A percentile compares a stretch with the other conserved stretches of the same genome.
phyloP scores from a whole-genome alignment of 2,797 vertebrate species.

The Peromyscus aztecus region DNA sequence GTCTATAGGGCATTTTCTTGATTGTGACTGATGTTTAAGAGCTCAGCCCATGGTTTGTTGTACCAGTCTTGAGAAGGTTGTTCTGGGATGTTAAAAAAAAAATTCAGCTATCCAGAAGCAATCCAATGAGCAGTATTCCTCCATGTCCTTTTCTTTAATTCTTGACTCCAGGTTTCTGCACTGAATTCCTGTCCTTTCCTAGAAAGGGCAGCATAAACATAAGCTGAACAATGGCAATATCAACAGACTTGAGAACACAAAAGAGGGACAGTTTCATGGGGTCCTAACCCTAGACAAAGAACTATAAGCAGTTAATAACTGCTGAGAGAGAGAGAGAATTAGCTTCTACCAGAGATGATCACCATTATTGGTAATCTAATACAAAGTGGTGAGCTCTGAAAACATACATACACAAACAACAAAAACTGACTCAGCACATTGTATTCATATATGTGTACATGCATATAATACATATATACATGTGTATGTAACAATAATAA shows the following conservation, averaged over 20 bases:
- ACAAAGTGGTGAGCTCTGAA: background rate
- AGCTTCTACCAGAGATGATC: background rate
- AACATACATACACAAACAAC: background rate
- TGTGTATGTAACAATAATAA: background rate
- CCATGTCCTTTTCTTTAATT: background rate
- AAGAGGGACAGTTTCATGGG: background rate
- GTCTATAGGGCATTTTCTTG: background rate
- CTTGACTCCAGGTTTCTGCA: background rate
- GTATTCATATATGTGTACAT: background rate
- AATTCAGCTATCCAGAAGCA: background rate
- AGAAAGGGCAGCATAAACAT: background rate
- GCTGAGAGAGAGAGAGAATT: background rate
- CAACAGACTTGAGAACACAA: background rate
- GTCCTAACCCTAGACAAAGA: background rate
- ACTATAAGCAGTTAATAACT: background rate
- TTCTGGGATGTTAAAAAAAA: background rate
- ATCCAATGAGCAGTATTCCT: no score
- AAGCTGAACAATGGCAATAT: background rate
- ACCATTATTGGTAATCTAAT: background rate
- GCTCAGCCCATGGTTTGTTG: background rate
- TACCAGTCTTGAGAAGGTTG: background rate
- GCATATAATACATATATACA: background rate
- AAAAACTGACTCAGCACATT: background rate
- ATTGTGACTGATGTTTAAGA: background rate
- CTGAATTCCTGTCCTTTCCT: background rate